Percentiles rank a stretch among this genome's conserved stretches.
Conservation (phyloP, 2,113 vertebrate genomes). For the Embiotoca jacksoni region DNA sequence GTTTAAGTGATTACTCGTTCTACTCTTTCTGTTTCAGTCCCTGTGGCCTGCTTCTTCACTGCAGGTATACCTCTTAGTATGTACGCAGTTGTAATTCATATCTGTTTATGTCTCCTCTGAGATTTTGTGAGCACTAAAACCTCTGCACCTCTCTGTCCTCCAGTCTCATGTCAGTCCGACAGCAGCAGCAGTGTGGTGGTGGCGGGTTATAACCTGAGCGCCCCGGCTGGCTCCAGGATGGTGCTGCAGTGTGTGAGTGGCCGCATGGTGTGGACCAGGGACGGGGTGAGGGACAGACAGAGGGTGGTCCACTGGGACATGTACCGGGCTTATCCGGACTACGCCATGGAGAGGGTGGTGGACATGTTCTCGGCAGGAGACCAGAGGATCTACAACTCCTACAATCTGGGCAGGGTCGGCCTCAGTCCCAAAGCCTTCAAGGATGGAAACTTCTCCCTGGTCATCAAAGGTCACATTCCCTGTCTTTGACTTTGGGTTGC, state of each 20-base stretch:
- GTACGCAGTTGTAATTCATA: conserved; percentile 14
- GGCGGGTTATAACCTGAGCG: conserved; percentile 87
- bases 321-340: conserved; percentile 72
- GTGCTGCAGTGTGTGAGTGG: conserved; percentile 91
- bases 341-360: conserved; percentile 84
- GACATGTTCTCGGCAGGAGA: conserved; percentile 95
- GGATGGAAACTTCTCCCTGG: conserved; percentile 95
- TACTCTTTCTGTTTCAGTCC: conserved; percentile 66
- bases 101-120: background rate
- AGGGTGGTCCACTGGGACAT: conserved; percentile 97
- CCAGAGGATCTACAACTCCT: conserved; percentile 90
- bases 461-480: conserved; percentile 81
- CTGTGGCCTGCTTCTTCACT: conserved; percentile 57
- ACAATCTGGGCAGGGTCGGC: conserved; percentile 88
- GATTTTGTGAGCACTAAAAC: background rate
- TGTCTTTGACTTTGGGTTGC: conserved; percentile 6
- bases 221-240: conserved; percentile 80
- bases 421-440: conserved; percentile 87
- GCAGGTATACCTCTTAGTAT: conserved; percentile 62
- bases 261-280: conserved; percentile 96
- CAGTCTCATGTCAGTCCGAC: conserved; percentile 80
- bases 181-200: conserved; percentile 86
- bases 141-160: conserved; percentile 1
- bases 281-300: conserved; percentile 91
- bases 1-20: conserved; percentile 32